Percentiles rank a stretch among this genome's conserved stretches.
These are phyloP conservation scores for Agrilus mali DNA, from an alignment of 2,888 invertebrate species.

Conservation along the genomic window DNA sequence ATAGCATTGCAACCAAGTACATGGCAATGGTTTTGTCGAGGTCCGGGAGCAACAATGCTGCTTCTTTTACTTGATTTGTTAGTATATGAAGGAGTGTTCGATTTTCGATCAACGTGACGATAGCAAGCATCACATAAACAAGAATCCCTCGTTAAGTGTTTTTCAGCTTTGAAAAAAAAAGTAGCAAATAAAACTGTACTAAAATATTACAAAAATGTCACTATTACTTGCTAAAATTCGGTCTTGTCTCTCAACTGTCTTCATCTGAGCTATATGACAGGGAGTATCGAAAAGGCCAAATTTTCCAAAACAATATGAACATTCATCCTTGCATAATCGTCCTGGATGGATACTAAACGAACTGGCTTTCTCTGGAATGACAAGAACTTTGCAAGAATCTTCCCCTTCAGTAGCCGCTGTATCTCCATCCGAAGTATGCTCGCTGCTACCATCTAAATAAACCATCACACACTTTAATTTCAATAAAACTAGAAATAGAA, in stretches of 20 bases:
- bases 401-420: slow-evolving; percentile 27
- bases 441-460: slow-evolving; percentile 33
- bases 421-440: slow-evolving; percentile 34
- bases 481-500: slow-evolving; percentile 1
- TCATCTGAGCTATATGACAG: slow-evolving; percentile 77
- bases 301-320: slow-evolving; percentile 77
- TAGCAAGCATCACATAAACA: slow-evolving; percentile 82
- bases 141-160: slow-evolving; percentile 70
- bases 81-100: slow-evolving; percentile 56
- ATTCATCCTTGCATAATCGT: slow-evolving; percentile 70
- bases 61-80: slow-evolving; percentile 33
- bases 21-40: slow-evolving; percentile 42
- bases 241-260: slow-evolving; percentile 66
- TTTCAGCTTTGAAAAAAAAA: slow-evolving; percentile 45
- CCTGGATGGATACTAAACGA: slow-evolving; percentile 80
- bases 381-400: slow-evolving; percentile 47
- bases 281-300: slow-evolving; percentile 79
- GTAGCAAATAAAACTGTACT: neutral
- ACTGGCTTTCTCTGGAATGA: slow-evolving; percentile 79
- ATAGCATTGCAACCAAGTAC: slow-evolving; percentile 47
- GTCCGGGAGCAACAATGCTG: slow-evolving; percentile 29
- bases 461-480: neutral
- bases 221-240: slow-evolving; percentile 63
- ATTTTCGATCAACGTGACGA: slow-evolving; percentile 72
- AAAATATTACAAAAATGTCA: neutral